Base-by-base conservation (phyloP, 2,888 invertebrate species). In the Leucophenga montana region DNA sequence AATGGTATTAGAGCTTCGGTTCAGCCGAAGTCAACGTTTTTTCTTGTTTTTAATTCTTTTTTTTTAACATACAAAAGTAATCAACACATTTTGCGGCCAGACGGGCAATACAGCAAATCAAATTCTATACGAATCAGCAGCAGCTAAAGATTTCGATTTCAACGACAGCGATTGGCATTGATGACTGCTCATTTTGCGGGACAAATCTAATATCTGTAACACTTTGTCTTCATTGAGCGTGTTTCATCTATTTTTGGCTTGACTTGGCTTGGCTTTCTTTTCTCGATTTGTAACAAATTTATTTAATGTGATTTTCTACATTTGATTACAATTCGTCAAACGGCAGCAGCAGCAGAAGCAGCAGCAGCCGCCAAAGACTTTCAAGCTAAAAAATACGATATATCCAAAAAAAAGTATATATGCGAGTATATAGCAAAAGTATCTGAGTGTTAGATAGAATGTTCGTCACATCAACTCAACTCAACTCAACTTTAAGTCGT, bases 301-400 rank as follows among this genome's bases (percentile, higher is more conserved):
- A 64, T 64, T 48, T 64, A 44, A 64, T 64, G 62, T 64, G 62
- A 64, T 64, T 64, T 62, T 64, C 62, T 46, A 64, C 46, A 64
- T 64, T 64, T 64, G 62, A 64, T 62, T 62, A 44, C 61, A 62
- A 62, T 64, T 48, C 62, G 62, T 64, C 62, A 64, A 64, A 64
- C 16, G 46, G 62, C 27, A n/a, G 20, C 4, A 33, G 33, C 33
- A 33, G 33, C 33, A 33, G n/a, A 33, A 5, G 33, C 8, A 33
- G 33, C 8, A 33, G 33, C 4, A 8, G 8, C 3, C 3, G 3
- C 33, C 3, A 57, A 22, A 11, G 50, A n/a, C 50, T 50, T 39
- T 57, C 46, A 20, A 62, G 18, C 20, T 20, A 62, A 44, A 22
- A 62, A 62, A 46, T 33, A 8, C 3, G 8, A 5, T 33, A 8